Base-by-base conservation (phyloP, 2,888 invertebrate species). In the Diplolepis rosae region DNA sequence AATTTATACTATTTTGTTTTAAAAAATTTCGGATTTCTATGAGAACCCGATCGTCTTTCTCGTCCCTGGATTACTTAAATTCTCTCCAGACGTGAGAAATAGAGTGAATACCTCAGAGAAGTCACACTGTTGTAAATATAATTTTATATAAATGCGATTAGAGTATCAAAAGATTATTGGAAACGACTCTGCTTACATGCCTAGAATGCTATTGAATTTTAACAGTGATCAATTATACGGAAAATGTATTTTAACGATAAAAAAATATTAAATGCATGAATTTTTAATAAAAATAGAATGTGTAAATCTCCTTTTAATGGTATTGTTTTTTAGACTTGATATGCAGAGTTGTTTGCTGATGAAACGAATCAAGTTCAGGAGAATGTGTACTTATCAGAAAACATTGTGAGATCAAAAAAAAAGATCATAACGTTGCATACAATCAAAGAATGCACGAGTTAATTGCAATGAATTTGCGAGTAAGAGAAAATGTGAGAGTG, bases 391-490 rank as follows among this genome's bases (percentile, higher is more conserved):
- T 61, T 61, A 61, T 61, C 61, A 61, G 61, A 61, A 13, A 35
- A 61, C 30, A 54, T 32, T 32, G 54, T 54, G 32, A 30, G 54
- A 54, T 54, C 54, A 32, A 28, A 32, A 32, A 15, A 15, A 18
- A 54, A 27, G 61, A 42, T 61, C 61, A 61, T 61, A 42, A 61
- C 35, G 35, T 61, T 61, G 61, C 61, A 61, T 61, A 61, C 61
- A 61, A 61, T 61, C 61, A 61, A 61, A 61, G 61, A 61, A 61
- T 61, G 54, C 54, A 54, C 54, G 54, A 54, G 61, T n/a, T n/a
- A n/a, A 61, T 39, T 61, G 39, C 39, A 52, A 48, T n/a, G 15
- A 35, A 24, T 69, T 61, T 48, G 48, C 35, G 39, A 66, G 69
- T 48, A 22, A 51, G 24, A 18, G 9, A 28, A 61, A 50, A 50